Conservation (phyloP, 30 jellyfish, hydroid and myxozoan species). For the Rhopilema esculentum region DNA sequence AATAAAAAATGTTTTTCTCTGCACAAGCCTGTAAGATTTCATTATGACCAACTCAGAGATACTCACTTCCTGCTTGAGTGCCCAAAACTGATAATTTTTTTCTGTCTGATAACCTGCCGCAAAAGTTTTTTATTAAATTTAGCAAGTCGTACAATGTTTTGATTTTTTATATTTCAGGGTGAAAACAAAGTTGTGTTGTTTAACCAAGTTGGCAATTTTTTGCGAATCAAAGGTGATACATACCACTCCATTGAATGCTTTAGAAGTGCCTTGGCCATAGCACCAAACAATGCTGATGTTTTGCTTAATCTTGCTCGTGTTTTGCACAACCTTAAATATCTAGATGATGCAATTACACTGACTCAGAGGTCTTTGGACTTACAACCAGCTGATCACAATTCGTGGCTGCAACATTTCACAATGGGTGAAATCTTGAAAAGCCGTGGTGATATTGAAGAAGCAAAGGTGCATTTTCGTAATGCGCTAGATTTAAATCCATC, state of each 20-base stretch:
- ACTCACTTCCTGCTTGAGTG: too few relatives aligned
- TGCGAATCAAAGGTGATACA: conserved; percentile 92
- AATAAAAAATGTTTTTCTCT: too few relatives aligned
- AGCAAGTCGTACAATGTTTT: neutral
- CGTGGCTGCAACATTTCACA: conserved; percentile 96
- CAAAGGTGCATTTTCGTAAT: conserved; percentile 74
- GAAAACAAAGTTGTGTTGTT: conserved; percentile 86
- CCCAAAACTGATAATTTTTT: too few relatives aligned
- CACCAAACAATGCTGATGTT: conserved; percentile 85
- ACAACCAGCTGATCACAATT: conserved; percentile 76
- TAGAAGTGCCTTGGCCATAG: conserved; percentile 84
- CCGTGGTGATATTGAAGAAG: conserved; percentile 82
- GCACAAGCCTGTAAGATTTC: too few relatives aligned
- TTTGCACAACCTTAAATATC: conserved; percentile 75
- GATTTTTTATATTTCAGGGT: conserved; percentile 52
- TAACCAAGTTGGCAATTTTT: conserved; percentile 89
- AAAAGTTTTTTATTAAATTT: too few relatives aligned
- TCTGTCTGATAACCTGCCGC: neutral
- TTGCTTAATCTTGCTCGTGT: conserved; percentile 91
- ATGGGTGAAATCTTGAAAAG: conserved; percentile 82
- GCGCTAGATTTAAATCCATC: conserved; percentile 91
- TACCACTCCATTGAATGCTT: conserved; percentile 95
- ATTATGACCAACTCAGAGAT: too few relatives aligned
- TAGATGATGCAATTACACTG: conserved; percentile 82
- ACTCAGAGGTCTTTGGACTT: conserved; percentile 83